Percentiles rank a stretch among this genome's conserved stretches.
Conservation (phyloP, 30 jellyfish, hydroid and myxozoan species). For the Aurelia sp. region DNA sequence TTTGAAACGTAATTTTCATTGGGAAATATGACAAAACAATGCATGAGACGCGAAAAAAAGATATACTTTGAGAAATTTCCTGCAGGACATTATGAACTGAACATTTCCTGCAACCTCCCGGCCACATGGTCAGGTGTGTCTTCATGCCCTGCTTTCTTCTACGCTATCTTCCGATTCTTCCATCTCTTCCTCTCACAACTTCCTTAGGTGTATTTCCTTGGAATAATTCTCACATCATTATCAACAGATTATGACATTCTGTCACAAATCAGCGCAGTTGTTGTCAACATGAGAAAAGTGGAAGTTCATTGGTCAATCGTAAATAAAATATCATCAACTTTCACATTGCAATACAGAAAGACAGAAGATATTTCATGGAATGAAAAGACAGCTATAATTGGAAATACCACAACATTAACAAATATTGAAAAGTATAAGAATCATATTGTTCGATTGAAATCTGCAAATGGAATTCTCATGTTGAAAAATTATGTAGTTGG, state of each 20-base stretch:
- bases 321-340: constrained; percentile 15
- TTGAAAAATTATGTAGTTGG: neutral
- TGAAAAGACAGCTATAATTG: neutral
- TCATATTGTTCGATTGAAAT: constrained; percentile 28
- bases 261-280: neutral
- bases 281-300: neutral
- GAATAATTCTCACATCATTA: neutral
- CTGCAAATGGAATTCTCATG: constrained; percentile 24
- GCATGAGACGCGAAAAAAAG: too few species aligned
- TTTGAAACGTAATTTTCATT: too few species aligned
- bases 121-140: too few species aligned
- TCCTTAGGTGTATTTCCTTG: neutral
- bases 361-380: constrained; percentile 17
- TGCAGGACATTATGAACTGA: too few species aligned
- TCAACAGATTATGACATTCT: constrained; percentile 27
- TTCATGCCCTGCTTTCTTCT: too few species aligned
- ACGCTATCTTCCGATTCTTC: too few species aligned
- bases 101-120: too few species aligned
- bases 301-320: too few species aligned
- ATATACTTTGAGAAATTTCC: too few species aligned
- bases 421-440: constrained; percentile 7
- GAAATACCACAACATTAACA: neutral
- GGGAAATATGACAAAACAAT: too few species aligned
- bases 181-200: too few species aligned
- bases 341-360: constrained; percentile 36